Evolutionary conservation across 2,888 invertebrate species (phyloP), one percentile per base, ranked within the genome.

Genomic region (Lasius fuliginosus): DNA sequence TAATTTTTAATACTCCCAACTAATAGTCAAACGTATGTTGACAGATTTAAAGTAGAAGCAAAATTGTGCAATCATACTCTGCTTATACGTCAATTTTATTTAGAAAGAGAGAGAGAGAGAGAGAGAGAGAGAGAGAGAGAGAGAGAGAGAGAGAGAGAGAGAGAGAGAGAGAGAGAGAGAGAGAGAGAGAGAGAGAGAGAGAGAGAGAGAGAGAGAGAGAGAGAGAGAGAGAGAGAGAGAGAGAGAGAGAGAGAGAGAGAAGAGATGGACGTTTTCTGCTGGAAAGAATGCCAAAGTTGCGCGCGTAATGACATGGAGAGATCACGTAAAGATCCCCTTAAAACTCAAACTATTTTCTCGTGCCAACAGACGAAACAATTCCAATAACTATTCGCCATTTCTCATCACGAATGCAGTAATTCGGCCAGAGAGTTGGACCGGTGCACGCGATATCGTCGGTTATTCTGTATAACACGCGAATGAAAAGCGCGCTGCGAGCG

Each of bases 401-500:
- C 30, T 30, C 30, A 68, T 68, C 30, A 40, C 3, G 23, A 53
- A 36, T 65, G 27, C 18, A 18, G 23, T 30, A 56, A 42, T 40
- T 67, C 40, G 67, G n/a, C 9, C 15, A 36, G 23, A 36, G 23
- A 49, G 33, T 76, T 36, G 30, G 23, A 40, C 46, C 2, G 62
- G 40, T 36, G 56, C 69, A n/a, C 60, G 62, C 46, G 76, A 79
- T 36, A 75, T 58, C 56, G 42, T 68, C 71, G 36, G 49, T 12
- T 23, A 56, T 27, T 18, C 64, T 56, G 11, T 56, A 11, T 23
- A 71, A 73, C 30, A 46, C 40, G 74, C 67, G 71, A 65, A 49
- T 69, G 75, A 74, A 83, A 74, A 83, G 68, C 60, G 42, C 11
- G 42, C 60, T 12, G 65, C 46, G 62, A 40, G 68, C 49, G 81